Conservation (phyloP, 2,113 vertebrate genomes). For the Chauna torquata region DNA sequence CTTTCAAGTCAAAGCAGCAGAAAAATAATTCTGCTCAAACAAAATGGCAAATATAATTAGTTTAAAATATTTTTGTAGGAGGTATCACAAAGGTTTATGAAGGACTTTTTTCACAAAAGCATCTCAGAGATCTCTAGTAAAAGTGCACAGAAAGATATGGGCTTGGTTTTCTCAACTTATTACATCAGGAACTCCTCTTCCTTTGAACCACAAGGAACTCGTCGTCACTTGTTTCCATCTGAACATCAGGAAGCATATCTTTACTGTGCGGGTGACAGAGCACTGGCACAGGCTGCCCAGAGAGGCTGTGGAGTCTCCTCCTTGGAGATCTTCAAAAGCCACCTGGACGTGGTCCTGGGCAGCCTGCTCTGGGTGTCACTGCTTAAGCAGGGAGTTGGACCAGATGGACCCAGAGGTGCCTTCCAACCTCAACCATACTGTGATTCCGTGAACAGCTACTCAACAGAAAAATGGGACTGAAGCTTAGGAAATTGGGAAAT, state of each 20-base stretch:
- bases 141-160: background rate
- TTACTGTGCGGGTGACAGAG: too few relatives aligned
- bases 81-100: background rate
- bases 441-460: background rate
- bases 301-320: too few relatives aligned
- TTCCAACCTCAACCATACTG: background rate
- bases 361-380: too few relatives aligned
- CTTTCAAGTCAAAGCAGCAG: background rate
- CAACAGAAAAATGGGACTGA: background rate
- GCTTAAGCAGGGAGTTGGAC: too few relatives aligned
- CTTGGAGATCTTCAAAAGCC: too few relatives aligned
- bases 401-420: too few relatives aligned
- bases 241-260: too few relatives aligned
- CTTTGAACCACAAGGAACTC: background rate
- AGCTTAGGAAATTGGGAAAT: background rate
- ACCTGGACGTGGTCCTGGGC: too few relatives aligned
- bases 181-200: background rate
- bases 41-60: background rate
- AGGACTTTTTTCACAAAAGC: background rate
- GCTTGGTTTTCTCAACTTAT: background rate
- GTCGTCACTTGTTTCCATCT: too few relatives aligned
- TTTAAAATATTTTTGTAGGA: background rate
- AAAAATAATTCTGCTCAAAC: background rate
- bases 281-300: too few relatives aligned
- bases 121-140: rapidly evolving